phyloP scores from a whole-genome alignment of 2,113 vertebrate genomes.

The Lophura nycthemera region DNA sequence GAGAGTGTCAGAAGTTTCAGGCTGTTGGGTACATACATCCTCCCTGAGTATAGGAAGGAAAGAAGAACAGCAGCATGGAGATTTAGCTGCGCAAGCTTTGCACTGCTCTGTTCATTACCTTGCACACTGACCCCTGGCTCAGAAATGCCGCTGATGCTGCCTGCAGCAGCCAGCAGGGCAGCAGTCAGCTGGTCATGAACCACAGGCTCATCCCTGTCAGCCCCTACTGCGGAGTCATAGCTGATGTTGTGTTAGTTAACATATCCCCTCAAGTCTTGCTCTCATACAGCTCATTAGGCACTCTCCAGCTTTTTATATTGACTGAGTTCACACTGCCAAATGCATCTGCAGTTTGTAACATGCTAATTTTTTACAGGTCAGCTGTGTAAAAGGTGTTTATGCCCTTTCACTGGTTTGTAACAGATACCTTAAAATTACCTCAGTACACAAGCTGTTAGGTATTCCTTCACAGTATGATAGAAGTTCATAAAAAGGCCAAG shows the following conservation, averaged over 20 bases:
- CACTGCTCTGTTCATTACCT: accelerated
- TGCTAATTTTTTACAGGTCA: background rate
- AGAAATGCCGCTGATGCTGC: accelerated
- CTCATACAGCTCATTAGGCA: conserved; percentile 14
- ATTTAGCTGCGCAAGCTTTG: background rate
- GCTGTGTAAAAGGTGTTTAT: background rate
- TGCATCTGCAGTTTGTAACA: background rate
- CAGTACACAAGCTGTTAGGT: background rate
- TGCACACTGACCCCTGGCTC: background rate
- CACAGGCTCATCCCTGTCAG: background rate
- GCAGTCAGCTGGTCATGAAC: background rate
- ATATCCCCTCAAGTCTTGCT: background rate
- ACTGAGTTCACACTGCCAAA: background rate
- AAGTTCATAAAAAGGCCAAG: background rate
- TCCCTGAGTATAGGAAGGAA: accelerated
- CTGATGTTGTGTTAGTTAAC: conserved; percentile 37
- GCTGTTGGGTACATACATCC: accelerated
- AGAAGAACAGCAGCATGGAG: accelerated
- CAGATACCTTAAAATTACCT: background rate
- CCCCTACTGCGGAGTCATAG: background rate
- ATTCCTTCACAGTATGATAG: background rate
- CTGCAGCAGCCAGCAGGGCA: background rate
- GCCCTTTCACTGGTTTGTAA: background rate
- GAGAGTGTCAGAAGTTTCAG: background rate
- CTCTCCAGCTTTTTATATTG: background rate